Evolutionary conservation across 2,113 vertebrate genomes (phyloP).

Genomic region (Podiceps cristatus): DNA sequence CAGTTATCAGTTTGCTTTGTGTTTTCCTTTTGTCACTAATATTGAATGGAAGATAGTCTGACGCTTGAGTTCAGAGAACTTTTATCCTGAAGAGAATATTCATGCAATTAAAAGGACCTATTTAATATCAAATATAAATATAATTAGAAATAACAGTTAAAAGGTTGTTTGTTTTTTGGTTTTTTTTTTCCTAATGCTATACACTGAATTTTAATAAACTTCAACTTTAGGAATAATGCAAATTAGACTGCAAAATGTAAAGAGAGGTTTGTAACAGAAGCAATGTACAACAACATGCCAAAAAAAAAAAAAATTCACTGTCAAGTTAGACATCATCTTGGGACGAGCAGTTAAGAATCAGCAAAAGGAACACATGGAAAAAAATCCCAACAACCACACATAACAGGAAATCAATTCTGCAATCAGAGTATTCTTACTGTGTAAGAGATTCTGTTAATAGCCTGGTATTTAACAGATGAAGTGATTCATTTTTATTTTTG

Average conservation of each 20-base stretch:
- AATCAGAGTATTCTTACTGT: neutral
- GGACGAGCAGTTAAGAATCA: neutral
- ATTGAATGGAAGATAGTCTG: neutral
- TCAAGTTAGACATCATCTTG: neutral
- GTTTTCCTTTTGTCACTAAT: neutral
- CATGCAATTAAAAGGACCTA: neutral
- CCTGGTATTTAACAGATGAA: neutral
- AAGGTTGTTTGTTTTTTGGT: neutral
- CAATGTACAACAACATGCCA: neutral
- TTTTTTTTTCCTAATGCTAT: neutral
- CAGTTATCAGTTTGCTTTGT: neutral
- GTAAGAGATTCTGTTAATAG: neutral
- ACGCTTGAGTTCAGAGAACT: neutral
- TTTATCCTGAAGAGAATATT: neutral
- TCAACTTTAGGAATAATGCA: neutral
- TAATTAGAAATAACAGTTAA: neutral
- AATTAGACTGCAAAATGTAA: neutral
- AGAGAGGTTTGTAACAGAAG: neutral
- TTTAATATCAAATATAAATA: neutral
- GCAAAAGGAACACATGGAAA: neutral
- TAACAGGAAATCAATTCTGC: neutral
- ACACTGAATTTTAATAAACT: neutral
- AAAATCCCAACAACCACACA: neutral
- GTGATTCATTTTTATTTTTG: neutral
- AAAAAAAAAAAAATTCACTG: neutral